phyloP scores from a whole-genome alignment of 2,113 vertebrate genomes.

The Buteo buteo region DNA sequence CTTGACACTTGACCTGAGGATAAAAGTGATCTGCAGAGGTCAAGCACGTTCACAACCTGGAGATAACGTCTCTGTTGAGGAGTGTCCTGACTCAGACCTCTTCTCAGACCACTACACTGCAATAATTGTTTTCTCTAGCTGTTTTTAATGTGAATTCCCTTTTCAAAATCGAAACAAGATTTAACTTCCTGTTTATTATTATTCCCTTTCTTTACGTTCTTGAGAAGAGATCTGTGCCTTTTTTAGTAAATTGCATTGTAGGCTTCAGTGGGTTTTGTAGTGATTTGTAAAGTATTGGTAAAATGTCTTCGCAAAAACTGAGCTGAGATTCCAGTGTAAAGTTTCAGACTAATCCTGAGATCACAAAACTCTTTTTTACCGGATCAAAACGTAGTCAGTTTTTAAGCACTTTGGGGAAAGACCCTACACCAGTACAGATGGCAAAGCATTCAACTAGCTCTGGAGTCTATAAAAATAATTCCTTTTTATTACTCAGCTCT shows the following conservation, averaged over 20 bases:
- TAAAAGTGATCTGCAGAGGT: neutral
- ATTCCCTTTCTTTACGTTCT: neutral
- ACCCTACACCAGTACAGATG: neutral
- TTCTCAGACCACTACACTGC: neutral
- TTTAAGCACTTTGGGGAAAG: constrained; percentile 23
- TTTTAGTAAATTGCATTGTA: neutral
- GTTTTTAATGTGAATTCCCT: neutral
- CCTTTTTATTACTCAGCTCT: constrained; percentile 49
- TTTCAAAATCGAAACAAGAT: neutral
- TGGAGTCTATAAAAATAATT: constrained; percentile 53
- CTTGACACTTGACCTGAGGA: neutral
- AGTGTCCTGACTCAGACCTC: neutral
- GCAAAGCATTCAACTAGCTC: constrained; percentile 24
- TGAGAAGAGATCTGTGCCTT: neutral
- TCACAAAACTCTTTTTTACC: neutral
- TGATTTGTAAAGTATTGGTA: neutral
- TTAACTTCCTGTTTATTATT: neutral
- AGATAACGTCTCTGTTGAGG: neutral
- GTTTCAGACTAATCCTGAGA: neutral
- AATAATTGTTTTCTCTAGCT: neutral
- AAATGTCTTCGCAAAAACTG: neutral
- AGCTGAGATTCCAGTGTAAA: neutral
- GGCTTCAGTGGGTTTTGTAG: neutral
- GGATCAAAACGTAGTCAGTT: neutral
- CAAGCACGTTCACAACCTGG: neutral